Evolutionary conservation across 2,888 invertebrate genomes (phyloP).

Genomic region (Caenorhabditis sp.): DNA sequence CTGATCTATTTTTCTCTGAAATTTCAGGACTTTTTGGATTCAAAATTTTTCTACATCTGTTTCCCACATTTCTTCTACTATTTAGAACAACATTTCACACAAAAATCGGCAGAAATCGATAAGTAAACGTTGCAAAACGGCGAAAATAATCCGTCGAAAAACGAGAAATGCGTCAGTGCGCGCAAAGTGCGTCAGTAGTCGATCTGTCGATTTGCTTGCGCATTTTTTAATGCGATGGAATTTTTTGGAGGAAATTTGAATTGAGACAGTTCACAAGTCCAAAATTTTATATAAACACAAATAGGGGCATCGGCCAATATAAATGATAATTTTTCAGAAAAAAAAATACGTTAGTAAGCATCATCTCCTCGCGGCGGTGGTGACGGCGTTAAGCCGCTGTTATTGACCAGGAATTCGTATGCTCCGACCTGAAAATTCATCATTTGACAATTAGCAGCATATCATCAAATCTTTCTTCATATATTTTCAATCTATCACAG

Average conservation of each 20-base stretch:
- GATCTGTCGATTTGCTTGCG: neutral
- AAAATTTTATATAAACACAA: too few species aligned
- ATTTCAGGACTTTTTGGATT: neutral
- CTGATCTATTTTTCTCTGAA: neutral
- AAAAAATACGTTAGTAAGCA: too few species aligned
- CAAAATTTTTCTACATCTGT: neutral
- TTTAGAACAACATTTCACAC: neutral
- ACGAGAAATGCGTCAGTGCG: conserved; percentile 17
- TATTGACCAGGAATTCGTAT: too few species aligned
- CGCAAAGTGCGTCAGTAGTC: neutral
- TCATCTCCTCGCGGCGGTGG: too few species aligned
- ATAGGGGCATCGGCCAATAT: too few species aligned
- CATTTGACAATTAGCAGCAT: too few species aligned
- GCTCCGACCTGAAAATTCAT: too few species aligned
- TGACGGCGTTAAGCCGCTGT: too few species aligned
- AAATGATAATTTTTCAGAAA: too few species aligned
- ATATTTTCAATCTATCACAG: too few species aligned
- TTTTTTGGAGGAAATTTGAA: conserved; percentile 2
- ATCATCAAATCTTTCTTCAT: too few species aligned
- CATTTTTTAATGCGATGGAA: neutral
- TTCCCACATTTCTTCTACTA: neutral
- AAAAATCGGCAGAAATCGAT: neutral
- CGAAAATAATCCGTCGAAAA: conserved; percentile 5
- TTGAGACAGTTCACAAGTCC: too few species aligned
- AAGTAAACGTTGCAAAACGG: conserved; percentile 28